phyloP scores from a whole-genome alignment of 2,797 vertebrate species.

The Adelosebastes latens region DNA sequence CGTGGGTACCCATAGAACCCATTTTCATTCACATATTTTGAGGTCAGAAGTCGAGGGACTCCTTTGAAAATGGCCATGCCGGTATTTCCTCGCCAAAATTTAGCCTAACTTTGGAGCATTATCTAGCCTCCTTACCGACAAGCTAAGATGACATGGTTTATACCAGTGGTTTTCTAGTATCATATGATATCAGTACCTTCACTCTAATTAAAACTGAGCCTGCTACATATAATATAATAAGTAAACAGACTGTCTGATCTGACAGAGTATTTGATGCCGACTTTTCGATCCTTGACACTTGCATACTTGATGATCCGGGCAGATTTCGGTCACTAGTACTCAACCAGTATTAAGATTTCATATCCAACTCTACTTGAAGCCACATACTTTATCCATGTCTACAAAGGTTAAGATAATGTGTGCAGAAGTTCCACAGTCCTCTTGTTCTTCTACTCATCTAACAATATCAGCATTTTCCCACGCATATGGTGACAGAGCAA shows the following conservation, averaged over 20 bases:
- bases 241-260: background rate
- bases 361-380: background rate
- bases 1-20: no score
- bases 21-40: no score
- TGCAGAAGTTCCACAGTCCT: background rate
- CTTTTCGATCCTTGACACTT: background rate
- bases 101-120: no score
- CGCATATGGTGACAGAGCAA: constrained; percentile 1
- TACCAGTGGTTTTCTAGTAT: no score
- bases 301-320: rapidly evolving
- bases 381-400: background rate
- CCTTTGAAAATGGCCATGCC: no score
- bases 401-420: background rate
- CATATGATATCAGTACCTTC: no score
- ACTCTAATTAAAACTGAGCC: no score
- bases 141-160: no score
- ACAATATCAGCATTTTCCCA: constrained; percentile 1
- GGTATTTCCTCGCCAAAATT: no score
- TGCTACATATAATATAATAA: background rate
- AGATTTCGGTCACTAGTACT: background rate
- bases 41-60: no score
- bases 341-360: background rate
- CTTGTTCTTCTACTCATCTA: background rate
- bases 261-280: background rate
- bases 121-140: no score